A percentile compares a stretch with the other conserved stretches of the same genome.
These are phyloP conservation scores for Cavia porcellus DNA, from an alignment of 2,113 vertebrate genomes.

Conservation along the genomic window DNA sequence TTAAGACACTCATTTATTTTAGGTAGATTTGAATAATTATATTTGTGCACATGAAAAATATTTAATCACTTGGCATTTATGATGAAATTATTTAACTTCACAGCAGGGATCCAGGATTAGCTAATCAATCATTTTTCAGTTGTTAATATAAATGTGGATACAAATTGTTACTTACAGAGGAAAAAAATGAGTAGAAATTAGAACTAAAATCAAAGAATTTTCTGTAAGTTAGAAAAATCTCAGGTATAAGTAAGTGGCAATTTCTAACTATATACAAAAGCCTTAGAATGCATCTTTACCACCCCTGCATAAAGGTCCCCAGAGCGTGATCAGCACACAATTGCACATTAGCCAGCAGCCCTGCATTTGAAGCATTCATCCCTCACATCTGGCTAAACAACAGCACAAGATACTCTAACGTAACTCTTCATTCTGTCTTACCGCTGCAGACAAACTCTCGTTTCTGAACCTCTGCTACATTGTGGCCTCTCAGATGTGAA, in stretches of 20 bases:
- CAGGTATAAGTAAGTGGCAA: neutral
- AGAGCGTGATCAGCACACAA: neutral
- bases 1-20: neutral
- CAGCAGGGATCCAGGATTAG: neutral
- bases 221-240: neutral
- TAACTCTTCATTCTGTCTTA: slow-evolving; percentile 82
- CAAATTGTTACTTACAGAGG: neutral
- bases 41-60: neutral
- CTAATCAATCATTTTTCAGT: neutral
- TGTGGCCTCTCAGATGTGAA: slow-evolving; percentile 95
- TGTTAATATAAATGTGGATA: neutral
- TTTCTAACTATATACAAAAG: neutral
- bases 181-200: neutral
- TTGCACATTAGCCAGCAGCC: fast-evolving
- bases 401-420: fast-evolving
- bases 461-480: slow-evolving; percentile 98
- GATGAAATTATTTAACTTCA: neutral
- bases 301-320: neutral
- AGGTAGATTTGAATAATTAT: neutral
- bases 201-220: neutral
- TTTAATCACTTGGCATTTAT: neutral
- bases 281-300: neutral
- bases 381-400: fast-evolving
- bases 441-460: slow-evolving; percentile 97
- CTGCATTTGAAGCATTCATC: fast-evolving